Evolutionary conservation across 2,888 invertebrate genomes (phyloP).

Genomic region (Lasioglossum morio): DNA sequence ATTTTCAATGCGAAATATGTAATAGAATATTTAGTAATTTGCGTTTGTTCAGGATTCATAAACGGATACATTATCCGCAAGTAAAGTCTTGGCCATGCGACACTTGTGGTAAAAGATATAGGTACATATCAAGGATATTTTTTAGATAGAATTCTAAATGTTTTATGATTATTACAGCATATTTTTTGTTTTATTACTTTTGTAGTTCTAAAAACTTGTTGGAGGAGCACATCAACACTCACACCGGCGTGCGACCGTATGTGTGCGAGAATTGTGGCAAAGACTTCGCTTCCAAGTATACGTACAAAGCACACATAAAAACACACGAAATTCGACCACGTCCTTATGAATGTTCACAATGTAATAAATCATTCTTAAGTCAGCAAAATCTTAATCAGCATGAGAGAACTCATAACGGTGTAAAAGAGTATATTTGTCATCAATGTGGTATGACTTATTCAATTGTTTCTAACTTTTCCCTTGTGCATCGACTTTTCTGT

Average conservation of each 20-base stretch:
- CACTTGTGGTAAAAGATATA: constrained; percentile 89
- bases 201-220: constrained; percentile 88
- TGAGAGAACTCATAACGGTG: constrained; percentile 89
- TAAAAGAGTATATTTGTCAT: constrained; percentile 89
- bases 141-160: not conserved
- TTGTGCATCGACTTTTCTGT: not conserved
- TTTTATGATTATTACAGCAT: not conserved
- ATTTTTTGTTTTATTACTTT: not conserved
- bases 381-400: constrained; percentile 91
- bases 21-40: constrained; percentile 88
- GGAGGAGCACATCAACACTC: constrained; percentile 90
- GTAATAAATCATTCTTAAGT: constrained; percentile 91
- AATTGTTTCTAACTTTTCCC: too few species aligned
- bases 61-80: constrained; percentile 88
- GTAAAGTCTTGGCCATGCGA: constrained; percentile 88
- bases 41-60: constrained; percentile 87
- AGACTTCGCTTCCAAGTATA: constrained; percentile 92
- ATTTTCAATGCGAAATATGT: constrained; percentile 88
- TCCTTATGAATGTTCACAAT: constrained; percentile 89
- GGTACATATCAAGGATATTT: constrained; percentile 77
- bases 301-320: constrained; percentile 91
- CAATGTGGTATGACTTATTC: constrained; percentile 86
- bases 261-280: constrained; percentile 89
- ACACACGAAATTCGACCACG: constrained; percentile 90
- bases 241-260: constrained; percentile 89